phyloP scores from a whole-genome alignment of 2,797 vertebrate genomes.

The Mionectes olivaceus region DNA sequence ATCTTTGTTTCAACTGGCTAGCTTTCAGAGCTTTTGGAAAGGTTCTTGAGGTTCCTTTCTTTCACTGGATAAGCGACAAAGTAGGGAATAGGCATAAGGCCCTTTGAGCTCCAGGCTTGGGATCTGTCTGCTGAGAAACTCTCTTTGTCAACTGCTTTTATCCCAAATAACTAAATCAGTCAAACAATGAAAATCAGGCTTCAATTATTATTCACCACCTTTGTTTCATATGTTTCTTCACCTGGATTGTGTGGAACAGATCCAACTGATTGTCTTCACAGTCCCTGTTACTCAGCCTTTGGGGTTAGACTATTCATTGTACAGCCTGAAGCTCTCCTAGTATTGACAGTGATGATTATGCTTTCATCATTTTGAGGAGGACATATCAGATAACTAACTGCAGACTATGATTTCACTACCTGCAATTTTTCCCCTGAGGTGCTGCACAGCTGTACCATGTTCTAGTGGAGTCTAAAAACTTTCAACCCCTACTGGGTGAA shows the following conservation, averaged over 20 bases:
- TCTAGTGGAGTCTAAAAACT: not conserved
- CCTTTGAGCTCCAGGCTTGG: not conserved
- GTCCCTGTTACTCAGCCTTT: not conserved
- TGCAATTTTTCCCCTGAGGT: conserved; percentile 6
- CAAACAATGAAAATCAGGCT: not conserved
- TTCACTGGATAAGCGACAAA: not conserved
- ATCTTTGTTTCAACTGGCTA: not conserved
- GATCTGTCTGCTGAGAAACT: not conserved
- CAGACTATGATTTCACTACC: conserved; percentile 35
- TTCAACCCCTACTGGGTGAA: conserved; percentile 32
- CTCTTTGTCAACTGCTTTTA: not conserved
- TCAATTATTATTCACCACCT: not conserved
- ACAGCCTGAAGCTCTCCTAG: not conserved
- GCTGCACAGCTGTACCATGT: not conserved
- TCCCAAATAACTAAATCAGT: not conserved
- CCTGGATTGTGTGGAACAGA: not conserved
- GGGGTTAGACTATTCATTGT: not conserved
- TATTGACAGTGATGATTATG: not conserved
- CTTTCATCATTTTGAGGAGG: not conserved
- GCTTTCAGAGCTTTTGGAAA: not conserved
- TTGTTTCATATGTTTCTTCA: not conserved
- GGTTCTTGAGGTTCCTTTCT: not conserved
- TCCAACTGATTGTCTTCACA: not conserved
- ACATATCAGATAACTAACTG: conserved; percentile 51
- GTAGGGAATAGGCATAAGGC: not conserved